Conservation (phyloP, 2,888 invertebrate species). For the Tetheella fluctuosa region DNA sequence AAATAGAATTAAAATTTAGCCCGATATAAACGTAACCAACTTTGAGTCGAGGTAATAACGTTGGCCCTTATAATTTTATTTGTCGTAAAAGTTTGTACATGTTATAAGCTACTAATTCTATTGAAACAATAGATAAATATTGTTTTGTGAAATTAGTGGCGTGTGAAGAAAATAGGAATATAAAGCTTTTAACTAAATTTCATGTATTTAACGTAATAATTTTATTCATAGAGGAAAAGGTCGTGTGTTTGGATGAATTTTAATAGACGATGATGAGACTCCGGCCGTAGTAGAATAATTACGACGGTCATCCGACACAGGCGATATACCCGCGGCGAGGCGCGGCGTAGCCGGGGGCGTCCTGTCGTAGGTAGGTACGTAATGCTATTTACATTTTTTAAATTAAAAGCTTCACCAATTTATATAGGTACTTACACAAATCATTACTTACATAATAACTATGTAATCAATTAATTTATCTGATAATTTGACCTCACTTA, state of each 20-base stretch:
- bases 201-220: slow-evolving; percentile 48
- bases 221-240: slow-evolving; percentile 66
- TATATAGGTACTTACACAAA: slow-evolving; percentile 12
- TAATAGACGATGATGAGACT: slow-evolving; percentile 69
- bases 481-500: too few relatives aligned
- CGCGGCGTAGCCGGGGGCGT: slow-evolving; percentile 16
- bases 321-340: slow-evolving; percentile 28
- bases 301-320: slow-evolving; percentile 50
- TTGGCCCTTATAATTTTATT: neutral
- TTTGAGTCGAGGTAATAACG: neutral
- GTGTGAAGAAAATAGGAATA: slow-evolving; percentile 14
- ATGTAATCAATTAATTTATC: too few relatives aligned
- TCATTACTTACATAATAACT: too few relatives aligned
- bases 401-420: slow-evolving; percentile 33
- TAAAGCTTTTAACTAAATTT: slow-evolving; percentile 29
- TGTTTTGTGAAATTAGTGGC: neutral
- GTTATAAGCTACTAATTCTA: neutral
- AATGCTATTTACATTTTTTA: slow-evolving; percentile 42
- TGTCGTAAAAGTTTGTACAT: neutral
- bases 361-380: slow-evolving; percentile 21
- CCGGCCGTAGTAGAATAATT: slow-evolving; percentile 55
- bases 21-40: neutral
- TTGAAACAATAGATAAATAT: neutral
- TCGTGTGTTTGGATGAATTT: slow-evolving; percentile 69
- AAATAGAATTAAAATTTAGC: neutral